These are phyloP conservation scores for Lepus europaeus DNA, from an alignment of 2,113 vertebrate genomes.

Conservation along the genomic window DNA sequence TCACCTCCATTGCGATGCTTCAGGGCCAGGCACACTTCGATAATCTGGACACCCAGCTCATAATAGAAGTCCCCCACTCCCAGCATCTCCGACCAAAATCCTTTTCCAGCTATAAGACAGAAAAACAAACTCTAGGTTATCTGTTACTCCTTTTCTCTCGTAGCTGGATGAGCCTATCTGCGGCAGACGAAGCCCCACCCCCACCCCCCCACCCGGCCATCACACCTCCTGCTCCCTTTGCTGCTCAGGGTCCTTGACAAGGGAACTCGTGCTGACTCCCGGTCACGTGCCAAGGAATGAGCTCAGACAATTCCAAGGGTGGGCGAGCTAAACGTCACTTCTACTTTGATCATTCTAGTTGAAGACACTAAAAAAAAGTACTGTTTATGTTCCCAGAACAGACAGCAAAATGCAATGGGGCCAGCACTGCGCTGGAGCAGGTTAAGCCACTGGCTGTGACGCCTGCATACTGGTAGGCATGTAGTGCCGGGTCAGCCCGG, in stretches of 20 bases:
- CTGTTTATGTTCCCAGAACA: not conserved
- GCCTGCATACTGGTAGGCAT: too few relatives aligned
- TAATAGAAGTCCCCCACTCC: constrained; percentile 99
- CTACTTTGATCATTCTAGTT: not conserved
- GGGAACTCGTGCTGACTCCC: not conserved
- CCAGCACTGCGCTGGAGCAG: too few relatives aligned
- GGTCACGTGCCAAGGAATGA: not conserved
- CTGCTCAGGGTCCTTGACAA: not conserved
- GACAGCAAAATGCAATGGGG: constrained; percentile 12
- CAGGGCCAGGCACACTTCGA: constrained; percentile 97
- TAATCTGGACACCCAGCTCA: constrained; percentile 97
- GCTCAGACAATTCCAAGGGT: not conserved
- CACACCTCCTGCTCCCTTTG: not conserved
- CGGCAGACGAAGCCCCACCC: not conserved
- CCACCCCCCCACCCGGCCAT: not conserved
- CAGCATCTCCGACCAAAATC: constrained; percentile 99
- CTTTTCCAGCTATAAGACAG: constrained; percentile 93
- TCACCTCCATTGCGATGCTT: constrained; percentile 98
- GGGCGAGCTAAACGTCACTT: constrained; percentile 1
- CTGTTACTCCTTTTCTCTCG: constrained; percentile 4
- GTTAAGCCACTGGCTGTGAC: too few relatives aligned
- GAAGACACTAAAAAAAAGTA: not conserved
- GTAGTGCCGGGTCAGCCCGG: too few relatives aligned
- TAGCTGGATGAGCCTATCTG: not conserved
- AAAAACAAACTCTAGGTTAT: constrained; percentile 49